Conservation (phyloP, 2,888 invertebrate genomes). For the Hirtodrosophila alboralis region DNA sequence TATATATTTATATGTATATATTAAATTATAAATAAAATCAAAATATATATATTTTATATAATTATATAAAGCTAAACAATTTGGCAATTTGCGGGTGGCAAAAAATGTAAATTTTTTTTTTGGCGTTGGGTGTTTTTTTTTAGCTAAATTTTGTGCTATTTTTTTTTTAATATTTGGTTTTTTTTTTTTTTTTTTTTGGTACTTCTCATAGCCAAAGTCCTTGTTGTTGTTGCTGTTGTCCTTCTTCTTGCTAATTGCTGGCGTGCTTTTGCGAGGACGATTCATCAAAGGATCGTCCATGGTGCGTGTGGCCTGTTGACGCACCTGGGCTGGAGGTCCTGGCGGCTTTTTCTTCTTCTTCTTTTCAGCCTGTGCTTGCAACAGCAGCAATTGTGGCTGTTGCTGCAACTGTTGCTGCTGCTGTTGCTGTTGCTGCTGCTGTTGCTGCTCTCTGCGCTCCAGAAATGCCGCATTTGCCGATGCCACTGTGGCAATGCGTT, state of each 20-base stretch:
- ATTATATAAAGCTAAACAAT: conserved; percentile 7
- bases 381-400: conserved; percentile 61
- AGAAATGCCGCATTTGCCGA: conserved; percentile 77
- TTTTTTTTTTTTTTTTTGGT: conserved; percentile 53
- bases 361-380: conserved; percentile 46
- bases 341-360: conserved; percentile 81
- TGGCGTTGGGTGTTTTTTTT: conserved; percentile 3
- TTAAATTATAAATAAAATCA: conserved; percentile 8
- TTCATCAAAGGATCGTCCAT: conserved; percentile 83
- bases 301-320: conserved; percentile 69
- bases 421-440: conserved; percentile 39
- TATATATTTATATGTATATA: too few relatives aligned
- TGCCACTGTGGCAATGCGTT: conserved; percentile 75
- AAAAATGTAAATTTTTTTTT: too few relatives aligned
- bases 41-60: background rate
- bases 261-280: conserved; percentile 78
- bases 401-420: conserved; percentile 37
- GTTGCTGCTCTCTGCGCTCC: conserved; percentile 69
- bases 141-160: conserved; percentile 28
- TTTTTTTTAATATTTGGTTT: too few relatives aligned
- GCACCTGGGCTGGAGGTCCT: conserved; percentile 80
- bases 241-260: conserved; percentile 65
- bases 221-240: conserved; percentile 56
- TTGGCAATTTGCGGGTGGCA: conserved; percentile 9
- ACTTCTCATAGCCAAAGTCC: conserved; percentile 77